Evolutionary conservation across 2,797 vertebrate species (phyloP).

Genomic region (Apogon talboti): DNA sequence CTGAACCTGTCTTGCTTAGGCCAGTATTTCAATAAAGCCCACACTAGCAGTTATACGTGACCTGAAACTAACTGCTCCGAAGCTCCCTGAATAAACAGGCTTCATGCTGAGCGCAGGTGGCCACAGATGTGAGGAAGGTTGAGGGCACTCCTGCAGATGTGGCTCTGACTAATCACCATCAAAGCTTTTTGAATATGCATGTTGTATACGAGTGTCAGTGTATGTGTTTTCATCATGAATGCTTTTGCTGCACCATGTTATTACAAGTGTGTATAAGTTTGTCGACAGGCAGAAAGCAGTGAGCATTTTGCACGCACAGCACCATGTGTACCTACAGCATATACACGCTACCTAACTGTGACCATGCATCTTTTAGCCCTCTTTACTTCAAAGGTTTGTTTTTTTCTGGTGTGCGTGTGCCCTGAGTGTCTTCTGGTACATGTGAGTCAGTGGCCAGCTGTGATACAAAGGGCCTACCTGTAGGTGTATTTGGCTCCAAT

Average conservation of each 20-base stretch:
- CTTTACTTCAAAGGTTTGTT: constrained; percentile 54
- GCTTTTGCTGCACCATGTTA: constrained; percentile 28
- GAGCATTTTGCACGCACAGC: constrained; percentile 10
- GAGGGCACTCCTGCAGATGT: constrained; percentile 70
- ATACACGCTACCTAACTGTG: constrained; percentile 13
- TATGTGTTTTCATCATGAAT: constrained; percentile 40
- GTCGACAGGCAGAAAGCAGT: constrained; percentile 26
- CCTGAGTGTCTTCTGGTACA: constrained; percentile 23
- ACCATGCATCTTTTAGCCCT: constrained; percentile 45
- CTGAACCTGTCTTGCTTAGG: constrained; percentile 18
- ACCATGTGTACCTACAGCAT: not conserved
- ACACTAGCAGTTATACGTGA: constrained; percentile 35
- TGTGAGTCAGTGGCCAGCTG: constrained; percentile 75
- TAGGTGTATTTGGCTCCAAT: constrained; percentile 62
- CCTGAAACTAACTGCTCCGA: constrained; percentile 14
- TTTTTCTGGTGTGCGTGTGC: constrained; percentile 15
- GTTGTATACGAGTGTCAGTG: constrained; percentile 37
- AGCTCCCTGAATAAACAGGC: constrained; percentile 38
- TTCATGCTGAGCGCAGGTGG: constrained; percentile 60
- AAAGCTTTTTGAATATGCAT: constrained; percentile 52
- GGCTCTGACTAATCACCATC: constrained; percentile 69
- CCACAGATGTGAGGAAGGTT: constrained; percentile 51
- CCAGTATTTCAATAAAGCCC: constrained; percentile 32
- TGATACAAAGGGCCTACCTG: constrained; percentile 60
- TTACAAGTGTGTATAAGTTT: constrained; percentile 11